These are phyloP conservation scores for Hippocampus barbouri DNA, from an alignment of 2,113 vertebrate species.

Conservation along the genomic window DNA sequence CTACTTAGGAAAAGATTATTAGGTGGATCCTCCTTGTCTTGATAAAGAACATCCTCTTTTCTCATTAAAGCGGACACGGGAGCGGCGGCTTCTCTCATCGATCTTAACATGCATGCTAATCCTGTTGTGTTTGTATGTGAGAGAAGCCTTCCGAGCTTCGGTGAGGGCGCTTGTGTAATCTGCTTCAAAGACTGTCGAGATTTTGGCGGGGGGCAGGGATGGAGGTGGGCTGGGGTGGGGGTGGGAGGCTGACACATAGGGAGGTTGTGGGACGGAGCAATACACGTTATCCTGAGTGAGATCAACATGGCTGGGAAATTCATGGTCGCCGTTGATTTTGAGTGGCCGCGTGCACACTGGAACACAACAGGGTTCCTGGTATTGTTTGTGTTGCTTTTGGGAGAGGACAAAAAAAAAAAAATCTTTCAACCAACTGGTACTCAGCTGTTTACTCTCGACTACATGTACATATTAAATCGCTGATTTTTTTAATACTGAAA, in stretches of 20 bases:
- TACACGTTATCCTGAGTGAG: no score
- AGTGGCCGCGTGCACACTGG: no score
- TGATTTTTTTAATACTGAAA: neutral
- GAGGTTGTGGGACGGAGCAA: neutral
- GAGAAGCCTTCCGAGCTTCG: slow-evolving; percentile 24
- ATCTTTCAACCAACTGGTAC: no score
- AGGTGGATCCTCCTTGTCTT: slow-evolving; percentile 19
- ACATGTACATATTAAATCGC: no score
- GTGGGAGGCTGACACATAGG: neutral
- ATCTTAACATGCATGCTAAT: slow-evolving; percentile 49
- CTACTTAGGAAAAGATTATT: slow-evolving; percentile 21
- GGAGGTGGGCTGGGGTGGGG: no score
- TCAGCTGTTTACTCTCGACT: no score
- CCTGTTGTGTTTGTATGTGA: slow-evolving; percentile 37
- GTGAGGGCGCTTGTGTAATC: slow-evolving; percentile 45
- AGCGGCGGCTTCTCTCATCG: slow-evolving; percentile 5
- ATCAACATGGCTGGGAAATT: no score
- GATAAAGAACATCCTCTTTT: slow-evolving; percentile 27
- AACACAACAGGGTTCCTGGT: no score
- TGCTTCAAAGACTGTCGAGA: slow-evolving; percentile 29
- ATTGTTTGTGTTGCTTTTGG: no score
- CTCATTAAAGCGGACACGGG: slow-evolving; percentile 33
- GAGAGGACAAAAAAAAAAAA: no score
- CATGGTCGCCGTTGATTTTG: no score
- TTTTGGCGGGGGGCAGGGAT: neutral